Evolutionary conservation across 92 coral and sea anemone species (phyloP).

Genomic region (Actinernus sp.): DNA sequence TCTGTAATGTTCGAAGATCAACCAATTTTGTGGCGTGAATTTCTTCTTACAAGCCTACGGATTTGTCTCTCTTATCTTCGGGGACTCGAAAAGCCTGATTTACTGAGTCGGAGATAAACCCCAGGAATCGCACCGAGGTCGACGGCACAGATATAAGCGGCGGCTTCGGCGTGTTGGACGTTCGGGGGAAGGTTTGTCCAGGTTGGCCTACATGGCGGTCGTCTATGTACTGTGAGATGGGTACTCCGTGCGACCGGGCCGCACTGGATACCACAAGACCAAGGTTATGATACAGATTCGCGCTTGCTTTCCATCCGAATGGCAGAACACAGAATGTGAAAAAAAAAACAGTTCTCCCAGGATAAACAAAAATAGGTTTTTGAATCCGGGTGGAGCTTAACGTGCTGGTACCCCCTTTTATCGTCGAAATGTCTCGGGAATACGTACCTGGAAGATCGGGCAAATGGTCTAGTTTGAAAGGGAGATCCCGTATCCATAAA

Average conservation of each 20-base stretch:
- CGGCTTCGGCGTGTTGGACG: slow-evolving; percentile 26
- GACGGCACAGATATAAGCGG: slow-evolving; percentile 38
- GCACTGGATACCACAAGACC: slow-evolving; percentile 26
- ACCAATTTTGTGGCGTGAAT: slow-evolving; percentile 8
- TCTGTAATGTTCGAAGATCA: slow-evolving; percentile 30
- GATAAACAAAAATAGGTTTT: slow-evolving; percentile 26
- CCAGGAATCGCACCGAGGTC: slow-evolving; percentile 8
- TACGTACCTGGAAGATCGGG: slow-evolving; percentile 27
- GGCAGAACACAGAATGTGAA: slow-evolving; percentile 22
- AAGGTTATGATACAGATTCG: too few species aligned
- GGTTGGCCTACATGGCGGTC: slow-evolving; percentile 29
- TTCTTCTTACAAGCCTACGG: background rate
- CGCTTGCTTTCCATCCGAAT: slow-evolving; percentile 38
- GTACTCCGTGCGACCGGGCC: slow-evolving; percentile 16
- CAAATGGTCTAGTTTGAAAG: slow-evolving; percentile 23
- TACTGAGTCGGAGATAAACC: slow-evolving; percentile 14
- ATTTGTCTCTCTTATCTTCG: slow-evolving; percentile 15
- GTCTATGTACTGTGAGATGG: slow-evolving; percentile 26
- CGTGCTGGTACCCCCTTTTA: slow-evolving; percentile 47
- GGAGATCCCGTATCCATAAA: slow-evolving; percentile 25
- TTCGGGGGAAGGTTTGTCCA: background rate
- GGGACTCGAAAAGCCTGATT: slow-evolving; percentile 27
- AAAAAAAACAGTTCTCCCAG: slow-evolving; percentile 12
- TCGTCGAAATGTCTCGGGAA: slow-evolving; percentile 23
- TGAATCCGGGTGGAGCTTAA: slow-evolving; percentile 21